Evolutionary conservation across 1,140 invertebrate species (phyloP), one percentile per base, ranked within the genome.

Genomic region (Ceratoteleas bidentatus): DNA sequence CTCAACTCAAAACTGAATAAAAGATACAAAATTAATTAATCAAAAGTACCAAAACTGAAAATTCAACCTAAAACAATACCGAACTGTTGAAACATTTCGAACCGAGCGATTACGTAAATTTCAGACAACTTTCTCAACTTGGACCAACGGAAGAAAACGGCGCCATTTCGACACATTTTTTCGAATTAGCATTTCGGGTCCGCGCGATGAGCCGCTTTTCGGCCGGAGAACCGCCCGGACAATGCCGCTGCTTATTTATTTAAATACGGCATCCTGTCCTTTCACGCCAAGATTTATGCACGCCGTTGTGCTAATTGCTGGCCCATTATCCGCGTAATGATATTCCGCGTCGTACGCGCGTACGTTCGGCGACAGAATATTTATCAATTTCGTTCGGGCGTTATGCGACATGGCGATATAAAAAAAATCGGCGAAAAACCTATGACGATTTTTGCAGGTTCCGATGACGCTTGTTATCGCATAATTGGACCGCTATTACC

Each of bases 211-310:
- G 69, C 72, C 68, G 72, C 36, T 75, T 70, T 74, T 75, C 61
- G 68, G 60, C 43, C 53, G 69, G 73, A 74, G 73, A 70, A 57
- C 52, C 53, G 66, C 16, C 54, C 77, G 68, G 68, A 86, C 83
- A 85, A 85, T 85, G 75, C 53, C 76, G 69, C 83, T 84, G 80
- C 85, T 87, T 87, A 87, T 87, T 87, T 87, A 87, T 88, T 88
- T 88, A 85, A 88, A 87, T 85, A 87, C 64, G 84, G 85, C 85
- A 86, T 88, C 87, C 87, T 88, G 87, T 87, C 81, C 87, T 87
- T 88, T 88, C 85, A 87, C 62, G 72, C 64, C 57, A 84, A 83
- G 85, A 87, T 87, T 86, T 87, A 87, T 85, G 84, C 76, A 84
- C 81, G 80, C 72, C 84, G 82, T 62, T 75, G 81, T 81, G 84